A percentile compares a stretch with the other conserved stretches of the same genome.
phyloP scores from a whole-genome alignment of 2,888 invertebrate genomes.

The Tanytarsus gracilentus region DNA sequence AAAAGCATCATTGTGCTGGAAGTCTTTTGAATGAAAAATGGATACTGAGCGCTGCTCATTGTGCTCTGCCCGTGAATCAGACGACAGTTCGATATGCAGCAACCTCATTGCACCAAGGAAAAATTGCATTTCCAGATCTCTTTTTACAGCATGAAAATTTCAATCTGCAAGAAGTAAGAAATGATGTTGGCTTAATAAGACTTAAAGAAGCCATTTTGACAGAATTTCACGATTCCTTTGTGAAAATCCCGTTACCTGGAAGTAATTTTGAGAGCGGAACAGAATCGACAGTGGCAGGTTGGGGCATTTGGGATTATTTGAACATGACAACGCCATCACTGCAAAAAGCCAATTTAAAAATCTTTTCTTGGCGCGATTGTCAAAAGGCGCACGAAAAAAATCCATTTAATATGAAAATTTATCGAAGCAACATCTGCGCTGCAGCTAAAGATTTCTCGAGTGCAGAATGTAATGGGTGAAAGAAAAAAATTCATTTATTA shows the following conservation, averaged over 20 bases:
- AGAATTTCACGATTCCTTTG: background rate
- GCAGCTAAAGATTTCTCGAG: slow-evolving; percentile 43
- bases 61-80: background rate
- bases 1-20: background rate
- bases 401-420: slow-evolving; percentile 31
- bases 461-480: slow-evolving; percentile 45
- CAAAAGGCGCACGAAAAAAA: slow-evolving; percentile 35
- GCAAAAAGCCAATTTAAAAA: slow-evolving; percentile 40
- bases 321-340: slow-evolving; percentile 31
- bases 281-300: background rate
- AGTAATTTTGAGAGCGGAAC: slow-evolving; percentile 3
- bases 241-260: background rate
- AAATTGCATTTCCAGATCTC: background rate
- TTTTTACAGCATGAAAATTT: slow-evolving; percentile 4
- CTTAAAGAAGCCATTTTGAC: background rate
- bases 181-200: slow-evolving; percentile 5
- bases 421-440: slow-evolving; percentile 42
- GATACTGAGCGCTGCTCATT: slow-evolving; percentile 12
- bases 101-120: background rate
- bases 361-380: slow-evolving; percentile 41
- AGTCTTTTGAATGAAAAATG: slow-evolving; percentile 5
- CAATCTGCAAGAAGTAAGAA: background rate
- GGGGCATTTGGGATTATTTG: background rate
- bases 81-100: background rate
- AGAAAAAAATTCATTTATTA: background rate